Evolutionary conservation across 1,140 invertebrate species (phyloP).

Genomic region (Lasioglossum albipes): DNA sequence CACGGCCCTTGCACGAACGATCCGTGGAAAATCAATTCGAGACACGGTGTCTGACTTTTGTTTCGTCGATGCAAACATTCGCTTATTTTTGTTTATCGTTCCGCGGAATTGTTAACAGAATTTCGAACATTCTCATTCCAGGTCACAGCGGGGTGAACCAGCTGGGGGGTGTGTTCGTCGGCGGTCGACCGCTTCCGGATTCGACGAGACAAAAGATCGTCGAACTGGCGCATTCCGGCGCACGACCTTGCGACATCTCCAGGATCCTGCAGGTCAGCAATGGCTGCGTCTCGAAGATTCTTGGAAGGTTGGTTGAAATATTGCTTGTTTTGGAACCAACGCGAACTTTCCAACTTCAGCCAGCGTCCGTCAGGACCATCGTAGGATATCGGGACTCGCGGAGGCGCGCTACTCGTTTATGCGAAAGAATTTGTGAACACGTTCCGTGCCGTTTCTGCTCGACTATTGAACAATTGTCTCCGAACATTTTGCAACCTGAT

Average conservation of each 20-base stretch:
- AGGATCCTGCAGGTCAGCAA: constrained; percentile 95
- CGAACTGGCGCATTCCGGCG: constrained; percentile 95
- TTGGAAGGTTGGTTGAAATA: constrained; percentile 86
- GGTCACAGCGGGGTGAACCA: constrained; percentile 99
- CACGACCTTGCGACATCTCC: constrained; percentile 96
- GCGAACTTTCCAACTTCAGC: background rate
- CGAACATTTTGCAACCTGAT: no score
- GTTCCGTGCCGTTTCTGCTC: no score
- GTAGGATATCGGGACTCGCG: no score
- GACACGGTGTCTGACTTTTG: background rate
- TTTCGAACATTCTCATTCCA: constrained; percentile 70
- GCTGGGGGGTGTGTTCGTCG: constrained; percentile 98
- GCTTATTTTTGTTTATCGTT: no score
- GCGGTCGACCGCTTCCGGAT: constrained; percentile 96
- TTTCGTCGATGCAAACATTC: no score
- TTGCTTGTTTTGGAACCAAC: constrained; percentile 32
- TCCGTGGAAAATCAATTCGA: background rate
- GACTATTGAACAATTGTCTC: no score
- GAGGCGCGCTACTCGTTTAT: no score
- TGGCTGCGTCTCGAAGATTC: constrained; percentile 93
- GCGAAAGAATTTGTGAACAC: no score
- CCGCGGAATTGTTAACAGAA: no score
- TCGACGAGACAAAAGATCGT: constrained; percentile 97
- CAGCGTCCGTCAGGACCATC: no score
- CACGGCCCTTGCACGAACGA: background rate